Evolutionary conservation across 2,888 invertebrate genomes (phyloP).

Genomic region (Yponomeuta sedellus): DNA sequence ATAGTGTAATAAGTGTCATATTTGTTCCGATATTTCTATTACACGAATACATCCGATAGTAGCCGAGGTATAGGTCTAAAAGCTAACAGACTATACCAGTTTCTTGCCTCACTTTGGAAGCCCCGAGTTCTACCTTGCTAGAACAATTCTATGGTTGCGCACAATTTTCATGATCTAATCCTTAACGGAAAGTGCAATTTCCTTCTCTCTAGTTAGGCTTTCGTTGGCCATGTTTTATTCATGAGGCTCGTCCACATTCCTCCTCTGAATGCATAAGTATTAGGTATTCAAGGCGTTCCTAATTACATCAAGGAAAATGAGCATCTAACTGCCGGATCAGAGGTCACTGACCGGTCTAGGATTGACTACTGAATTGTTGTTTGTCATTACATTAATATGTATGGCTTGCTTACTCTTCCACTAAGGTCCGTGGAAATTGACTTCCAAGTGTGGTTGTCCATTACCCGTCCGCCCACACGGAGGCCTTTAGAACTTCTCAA

Average conservation of each 20-base stretch:
- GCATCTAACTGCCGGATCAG: slow-evolving; percentile 61
- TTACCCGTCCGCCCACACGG: slow-evolving; percentile 34
- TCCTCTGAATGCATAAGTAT: slow-evolving; percentile 30
- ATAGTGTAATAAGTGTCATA: too few relatives aligned
- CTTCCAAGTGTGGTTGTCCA: slow-evolving; percentile 53
- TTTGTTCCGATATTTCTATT: too few relatives aligned
- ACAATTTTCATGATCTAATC: slow-evolving; percentile 25
- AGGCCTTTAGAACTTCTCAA: slow-evolving; percentile 17
- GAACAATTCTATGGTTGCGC: neutral
- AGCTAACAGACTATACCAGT: too few relatives aligned
- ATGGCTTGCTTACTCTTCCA: slow-evolving; percentile 55
- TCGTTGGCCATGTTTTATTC: slow-evolving; percentile 41
- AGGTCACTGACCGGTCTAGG: slow-evolving; percentile 63
- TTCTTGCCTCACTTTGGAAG: too few relatives aligned
- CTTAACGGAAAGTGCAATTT: slow-evolving; percentile 18
- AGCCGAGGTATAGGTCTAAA: too few relatives aligned
- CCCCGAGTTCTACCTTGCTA: neutral
- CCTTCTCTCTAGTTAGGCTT: slow-evolving; percentile 15
- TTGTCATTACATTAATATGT: slow-evolving; percentile 69
- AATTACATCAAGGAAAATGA: slow-evolving; percentile 58
- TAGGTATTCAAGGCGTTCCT: slow-evolving; percentile 47
- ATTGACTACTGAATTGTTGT: slow-evolving; percentile 53
- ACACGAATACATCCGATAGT: too few relatives aligned
- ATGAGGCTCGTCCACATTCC: slow-evolving; percentile 34
- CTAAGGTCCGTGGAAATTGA: slow-evolving; percentile 54